A percentile compares a stretch with the other conserved stretches of the same genome.
Conservation (phyloP, 2,113 vertebrate genomes). For the Natator depressus region DNA sequence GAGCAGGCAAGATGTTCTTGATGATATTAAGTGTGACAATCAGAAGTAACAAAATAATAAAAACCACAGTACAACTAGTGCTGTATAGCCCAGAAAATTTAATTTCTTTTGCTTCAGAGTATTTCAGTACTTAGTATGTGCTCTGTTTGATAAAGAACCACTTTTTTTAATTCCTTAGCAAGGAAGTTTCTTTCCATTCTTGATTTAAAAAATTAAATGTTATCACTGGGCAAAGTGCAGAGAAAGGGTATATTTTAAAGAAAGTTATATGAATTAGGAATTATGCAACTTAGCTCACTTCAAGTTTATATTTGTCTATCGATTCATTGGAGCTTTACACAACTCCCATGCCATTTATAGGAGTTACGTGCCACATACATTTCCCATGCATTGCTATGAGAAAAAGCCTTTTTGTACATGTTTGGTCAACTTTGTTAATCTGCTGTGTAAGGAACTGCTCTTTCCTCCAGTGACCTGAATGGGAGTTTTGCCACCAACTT, state of each 20-base stretch:
- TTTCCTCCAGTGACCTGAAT: accelerated
- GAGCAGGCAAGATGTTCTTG: background rate
- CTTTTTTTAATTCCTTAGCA: background rate
- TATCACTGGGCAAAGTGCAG: constrained; percentile 24
- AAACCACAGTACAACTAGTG: background rate
- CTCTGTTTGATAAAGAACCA: background rate
- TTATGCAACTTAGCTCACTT: background rate
- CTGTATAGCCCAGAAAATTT: background rate
- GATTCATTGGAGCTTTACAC: background rate
- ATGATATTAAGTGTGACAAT: background rate
- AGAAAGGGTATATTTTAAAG: constrained; percentile 26
- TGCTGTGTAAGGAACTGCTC: background rate
- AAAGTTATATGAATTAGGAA: constrained; percentile 1
- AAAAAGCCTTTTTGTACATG: background rate
- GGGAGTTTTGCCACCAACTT: background rate
- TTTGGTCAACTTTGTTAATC: background rate
- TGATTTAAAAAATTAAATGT: constrained; percentile 43
- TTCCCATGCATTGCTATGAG: background rate
- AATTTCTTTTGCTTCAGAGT: background rate
- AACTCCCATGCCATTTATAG: background rate
- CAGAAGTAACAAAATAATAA: background rate
- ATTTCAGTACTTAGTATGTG: background rate
- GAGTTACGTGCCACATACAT: background rate
- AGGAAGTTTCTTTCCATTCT: constrained; percentile 46
- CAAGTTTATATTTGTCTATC: constrained; percentile 32